Conservation (phyloP, 53 echinoderm and acorn worm genomes). For the Arbacia lixula region DNA sequence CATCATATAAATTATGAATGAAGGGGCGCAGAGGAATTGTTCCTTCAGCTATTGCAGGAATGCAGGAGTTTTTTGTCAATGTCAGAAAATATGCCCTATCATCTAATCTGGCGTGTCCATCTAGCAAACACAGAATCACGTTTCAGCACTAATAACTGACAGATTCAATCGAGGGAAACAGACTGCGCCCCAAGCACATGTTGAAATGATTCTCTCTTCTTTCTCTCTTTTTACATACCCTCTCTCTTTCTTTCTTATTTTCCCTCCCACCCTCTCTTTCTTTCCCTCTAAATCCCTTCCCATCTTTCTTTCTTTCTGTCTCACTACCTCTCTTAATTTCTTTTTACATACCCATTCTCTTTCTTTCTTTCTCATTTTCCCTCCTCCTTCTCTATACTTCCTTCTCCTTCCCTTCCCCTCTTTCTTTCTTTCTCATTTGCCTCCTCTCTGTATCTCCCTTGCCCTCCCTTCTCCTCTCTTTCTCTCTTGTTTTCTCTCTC, state of each 20-base stretch:
- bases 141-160: conserved; percentile 36
- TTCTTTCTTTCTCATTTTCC: neutral
- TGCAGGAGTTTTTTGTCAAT: conserved; percentile 18
- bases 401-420: neutral
- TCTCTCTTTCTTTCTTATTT: neutral
- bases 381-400: neutral
- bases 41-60: conserved; percentile 24
- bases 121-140: neutral
- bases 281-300: neutral
- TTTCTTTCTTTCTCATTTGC: neutral
- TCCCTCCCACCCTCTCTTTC: neutral
- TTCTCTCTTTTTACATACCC: neutral
- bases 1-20: too few species aligned
- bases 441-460: neutral
- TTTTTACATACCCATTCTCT: neutral
- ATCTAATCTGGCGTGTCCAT: conserved; percentile 39
- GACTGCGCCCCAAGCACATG: conserved; percentile 21
- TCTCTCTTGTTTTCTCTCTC: neutral
- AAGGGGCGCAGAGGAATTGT: too few species aligned
- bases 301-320: neutral
- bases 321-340: neutral
- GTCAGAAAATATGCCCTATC: conserved; percentile 29
- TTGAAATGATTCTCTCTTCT: neutral
- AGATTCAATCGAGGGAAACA: conserved; percentile 39
- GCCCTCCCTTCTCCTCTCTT: neutral